Conservation (phyloP, 2,113 vertebrate genomes). For the Pristiophorus japonicus region DNA sequence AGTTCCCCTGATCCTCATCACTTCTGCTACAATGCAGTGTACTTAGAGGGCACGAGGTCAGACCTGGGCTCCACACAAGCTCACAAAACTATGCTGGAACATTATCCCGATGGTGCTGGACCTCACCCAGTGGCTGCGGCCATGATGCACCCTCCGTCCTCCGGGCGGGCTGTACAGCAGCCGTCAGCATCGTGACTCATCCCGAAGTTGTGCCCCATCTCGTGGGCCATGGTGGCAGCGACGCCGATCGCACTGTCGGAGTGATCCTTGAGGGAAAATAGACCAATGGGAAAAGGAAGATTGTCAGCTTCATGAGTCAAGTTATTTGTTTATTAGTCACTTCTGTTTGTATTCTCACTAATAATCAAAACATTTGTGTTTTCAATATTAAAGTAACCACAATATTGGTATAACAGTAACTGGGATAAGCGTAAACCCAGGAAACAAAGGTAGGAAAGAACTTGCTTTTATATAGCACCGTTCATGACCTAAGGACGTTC, state of each 20-base stretch:
- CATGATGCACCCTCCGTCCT: constrained; percentile 95
- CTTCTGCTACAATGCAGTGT: neutral
- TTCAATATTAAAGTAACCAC: neutral
- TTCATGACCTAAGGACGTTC: neutral
- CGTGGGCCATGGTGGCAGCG: constrained; percentile 90
- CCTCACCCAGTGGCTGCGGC: constrained; percentile 88
- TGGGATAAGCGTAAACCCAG: neutral
- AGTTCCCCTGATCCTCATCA: neutral
- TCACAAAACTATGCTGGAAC: neutral
- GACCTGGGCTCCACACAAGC: too few relatives aligned
- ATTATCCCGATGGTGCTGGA: neutral
- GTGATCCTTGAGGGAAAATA: constrained; percentile 69
- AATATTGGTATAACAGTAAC: neutral
- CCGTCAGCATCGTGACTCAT: constrained; percentile 81
- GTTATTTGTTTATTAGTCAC: neutral
- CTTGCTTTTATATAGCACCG: neutral
- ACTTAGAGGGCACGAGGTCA: too few relatives aligned
- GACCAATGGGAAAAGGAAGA: constrained; percentile 7
- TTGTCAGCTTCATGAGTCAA: neutral
- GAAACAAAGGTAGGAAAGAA: neutral
- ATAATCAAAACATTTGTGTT: neutral
- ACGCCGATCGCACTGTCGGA: constrained; percentile 79
- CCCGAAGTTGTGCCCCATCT: constrained; percentile 97
- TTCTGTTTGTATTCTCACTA: neutral
- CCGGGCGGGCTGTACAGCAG: constrained; percentile 72